phyloP scores from a whole-genome alignment of 2,888 invertebrate species.

The Cerceris rybyensis region DNA sequence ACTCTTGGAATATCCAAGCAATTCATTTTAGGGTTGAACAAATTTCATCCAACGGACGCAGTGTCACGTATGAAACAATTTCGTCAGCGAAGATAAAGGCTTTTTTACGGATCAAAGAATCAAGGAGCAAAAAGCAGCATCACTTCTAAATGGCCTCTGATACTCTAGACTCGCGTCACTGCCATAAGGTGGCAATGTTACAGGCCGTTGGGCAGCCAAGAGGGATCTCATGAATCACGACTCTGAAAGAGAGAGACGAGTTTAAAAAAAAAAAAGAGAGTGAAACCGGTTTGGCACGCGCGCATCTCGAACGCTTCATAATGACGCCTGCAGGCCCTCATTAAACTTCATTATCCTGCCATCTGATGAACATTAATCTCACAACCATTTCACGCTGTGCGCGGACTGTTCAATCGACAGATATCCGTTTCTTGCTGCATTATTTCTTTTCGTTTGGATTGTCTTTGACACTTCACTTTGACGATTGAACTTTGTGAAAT shows the following conservation, averaged over 20 bases:
- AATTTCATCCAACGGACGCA: no score
- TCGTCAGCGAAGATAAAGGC: not conserved
- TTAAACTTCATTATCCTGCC: conserved; percentile 65
- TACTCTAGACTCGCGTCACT: conserved; percentile 61
- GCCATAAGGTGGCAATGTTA: conserved; percentile 78
- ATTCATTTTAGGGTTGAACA: no score
- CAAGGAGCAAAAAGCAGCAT: conserved; percentile 46
- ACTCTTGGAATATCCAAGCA: no score
- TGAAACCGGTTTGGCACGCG: conserved; percentile 73
- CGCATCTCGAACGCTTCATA: conserved; percentile 52
- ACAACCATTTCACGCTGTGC: conserved; percentile 21
- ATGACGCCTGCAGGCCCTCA: conserved; percentile 57
- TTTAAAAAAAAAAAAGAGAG: conserved; percentile 54
- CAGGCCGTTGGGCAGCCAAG: conserved; percentile 77
- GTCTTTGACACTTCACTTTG: not conserved
- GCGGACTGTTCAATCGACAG: not conserved
- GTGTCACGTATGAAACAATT: no score
- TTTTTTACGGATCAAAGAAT: conserved; percentile 31
- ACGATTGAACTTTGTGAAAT: not conserved
- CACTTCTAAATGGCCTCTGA: conserved; percentile 63
- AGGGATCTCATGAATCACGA: conserved; percentile 76
- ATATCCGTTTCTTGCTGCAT: not conserved
- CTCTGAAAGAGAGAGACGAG: conserved; percentile 54
- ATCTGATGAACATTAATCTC: conserved; percentile 52
- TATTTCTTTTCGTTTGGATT: not conserved